These are phyloP conservation scores for Gyrodactylus salaris DNA, from an alignment of 1,140 invertebrate genomes.

Conservation along the genomic window DNA sequence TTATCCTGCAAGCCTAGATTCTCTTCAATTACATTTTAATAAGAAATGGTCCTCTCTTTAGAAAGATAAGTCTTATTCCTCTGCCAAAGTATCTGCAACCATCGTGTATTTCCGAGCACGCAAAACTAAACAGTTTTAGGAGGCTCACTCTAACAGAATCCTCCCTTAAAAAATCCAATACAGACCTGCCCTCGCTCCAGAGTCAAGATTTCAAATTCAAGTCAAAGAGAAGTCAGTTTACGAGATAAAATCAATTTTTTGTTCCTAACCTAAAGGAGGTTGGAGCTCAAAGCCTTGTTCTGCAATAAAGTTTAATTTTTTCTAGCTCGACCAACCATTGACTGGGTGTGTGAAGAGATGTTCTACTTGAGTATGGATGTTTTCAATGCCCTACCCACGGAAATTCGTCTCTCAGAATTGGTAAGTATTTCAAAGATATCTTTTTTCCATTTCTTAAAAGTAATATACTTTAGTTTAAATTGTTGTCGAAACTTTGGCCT, in stretches of 20 bases:
- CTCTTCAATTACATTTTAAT: not conserved
- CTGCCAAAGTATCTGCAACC: not conserved
- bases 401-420: not conserved
- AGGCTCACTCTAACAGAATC: not conserved
- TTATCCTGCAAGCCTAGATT: not conserved
- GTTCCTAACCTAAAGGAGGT: not conserved
- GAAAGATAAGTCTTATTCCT: not conserved
- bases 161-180: not conserved
- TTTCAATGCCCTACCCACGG: not conserved
- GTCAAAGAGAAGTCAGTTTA: not conserved
- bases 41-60: not conserved
- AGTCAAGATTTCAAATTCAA: not conserved
- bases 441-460: not conserved
- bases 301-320: not conserved
- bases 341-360: not conserved
- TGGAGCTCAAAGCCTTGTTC: not conserved
- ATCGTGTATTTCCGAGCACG: not conserved
- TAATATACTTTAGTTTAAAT: not conserved
- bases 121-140: not conserved
- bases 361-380: not conserved
- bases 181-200: not conserved
- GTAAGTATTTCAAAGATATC: not conserved
- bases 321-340: not conserved
- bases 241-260: not conserved
- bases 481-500: not conserved